Base-by-base conservation (phyloP, 2,797 vertebrate genomes). In the Varecia variegata region DNA sequence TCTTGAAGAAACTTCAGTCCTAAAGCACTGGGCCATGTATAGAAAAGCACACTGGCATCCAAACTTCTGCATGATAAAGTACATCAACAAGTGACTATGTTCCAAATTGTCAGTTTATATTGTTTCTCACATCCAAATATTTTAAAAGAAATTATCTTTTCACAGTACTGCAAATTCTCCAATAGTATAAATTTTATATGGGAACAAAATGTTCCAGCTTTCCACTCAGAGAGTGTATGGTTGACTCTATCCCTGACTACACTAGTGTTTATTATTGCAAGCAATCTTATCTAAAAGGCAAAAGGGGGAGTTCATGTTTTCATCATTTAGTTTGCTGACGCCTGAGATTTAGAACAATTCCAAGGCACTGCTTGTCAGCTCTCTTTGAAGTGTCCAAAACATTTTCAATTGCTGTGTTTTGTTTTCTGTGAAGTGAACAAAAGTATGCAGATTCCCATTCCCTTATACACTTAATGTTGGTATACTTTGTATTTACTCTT, bases 261-360 rank as follows among this genome's bases (percentile, higher is more conserved):
- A 54, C 47, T 80, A 20, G 30, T 87, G 74, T 65, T 95, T 93
- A 65, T 95, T 93, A 92, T 70, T 90, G 70, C n/a, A 86, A 87
- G 70, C 45, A 87, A 92, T 96, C 73, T 96, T 88, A 92, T 88
- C 88, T 83, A 76, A 95, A 92, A 83, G 50, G 27, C 45, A 94
- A 79, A 62, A 43, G 43, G 40, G 62, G 62, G 88, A 90, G 50
- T 80, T 95, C 54, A 54, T 93, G 84, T 90, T 96, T 96, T 97
- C 76, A 89, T 96, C 77, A 94, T 97, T 94, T 68, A 83, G 54
- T 96, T 95, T 96, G 90, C 92, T 95, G 94, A 96, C 65, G 84
- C 93, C 90, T 58, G 70, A 94, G 88, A 80, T 97, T 95, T 94
- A 93, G 56, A 96, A 92, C 21, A 58, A 88, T 89, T 93, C 62